Base-by-base conservation (phyloP, 2,113 vertebrate genomes). In the Dendropsophus ebraccatus region DNA sequence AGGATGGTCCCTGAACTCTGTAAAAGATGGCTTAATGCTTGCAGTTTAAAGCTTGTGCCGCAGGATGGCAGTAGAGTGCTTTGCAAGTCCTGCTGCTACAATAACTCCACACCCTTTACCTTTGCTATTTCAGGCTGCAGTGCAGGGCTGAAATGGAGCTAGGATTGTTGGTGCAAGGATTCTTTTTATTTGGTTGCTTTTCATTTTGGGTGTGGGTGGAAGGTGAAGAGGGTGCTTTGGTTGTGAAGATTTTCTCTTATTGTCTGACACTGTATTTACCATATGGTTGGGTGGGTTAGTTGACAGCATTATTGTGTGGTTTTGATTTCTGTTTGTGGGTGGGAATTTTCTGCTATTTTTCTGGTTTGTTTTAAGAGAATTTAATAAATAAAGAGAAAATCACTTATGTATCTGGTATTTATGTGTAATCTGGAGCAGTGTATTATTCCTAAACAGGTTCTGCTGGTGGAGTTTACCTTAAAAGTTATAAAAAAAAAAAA, bases 321-420 rank as follows among this genome's bases (percentile, higher is more conserved):
- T 84, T 75, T 17, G 52, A 37, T 47, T 28, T 25, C 12, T 49
- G 5, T 4, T 6, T 35, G 30, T 4, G 25, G n/a, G 73, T 60
- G 80, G 89, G 88, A 11, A 1, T 88, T 90, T 91, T 87, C 35
- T 81, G 56, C 56, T 28, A 14, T 91, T 89, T 4, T 87, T 87
- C 82, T 76, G 45, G 69, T 74, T 87, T 89, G 88, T 93, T 92
- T 91, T 50, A 77, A 91, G 84, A 83, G 69, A 91, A 87, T 91
- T 91, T 91, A 95, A 94, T 95, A 95, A 95, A 91, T 91, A 84
- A 84, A 62, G 58, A 19, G 16, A 19, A 81, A 81, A 32, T 32
- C 5, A 5, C 47, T 19, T 52, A 0, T 77, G 8, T 13, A 21
- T 13, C 62, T 73, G 5, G 16, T n/a, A 19, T 14, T 25, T 14